Base-by-base conservation (phyloP, 1,140 invertebrate genomes). In the Dufourea novaeangliae region DNA sequence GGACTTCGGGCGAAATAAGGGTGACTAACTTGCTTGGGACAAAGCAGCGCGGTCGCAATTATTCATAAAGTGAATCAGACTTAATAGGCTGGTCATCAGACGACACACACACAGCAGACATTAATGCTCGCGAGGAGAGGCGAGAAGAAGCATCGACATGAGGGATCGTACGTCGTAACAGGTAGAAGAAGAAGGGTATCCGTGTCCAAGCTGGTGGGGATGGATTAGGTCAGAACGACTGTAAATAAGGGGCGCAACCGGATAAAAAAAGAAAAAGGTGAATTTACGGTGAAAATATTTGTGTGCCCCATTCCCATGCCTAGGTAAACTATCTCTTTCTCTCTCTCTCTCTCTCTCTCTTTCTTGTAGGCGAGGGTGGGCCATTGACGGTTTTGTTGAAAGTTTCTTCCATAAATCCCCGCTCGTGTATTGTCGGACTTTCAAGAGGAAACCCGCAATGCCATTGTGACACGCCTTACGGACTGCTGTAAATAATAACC, bases 311-410 rank as follows among this genome's bases (percentile, higher is more conserved):
- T 83, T 86, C 81, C 81, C 82, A 82, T 61, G 83, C 71, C n/a
- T 84, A 80, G 79, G 79, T 84, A 70, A 78, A 83, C 72, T 59
- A 46, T 75, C 52, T 75, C 56, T n/a, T n/a, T n/a, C n/a, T n/a
- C n/a, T n/a, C n/a, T n/a, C n/a, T n/a, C n/a, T n/a, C n/a, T n/a
- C n/a, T n/a, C n/a, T n/a, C n/a, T n/a, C n/a, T n/a, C n/a, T n/a
- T n/a, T n/a, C n/a, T n/a, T n/a, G 74, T 78, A 75, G 81, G 83
- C 76, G 83, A 82, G 79, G 85, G 79, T 87, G 80, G 78, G 62
- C 80, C 89, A 92, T 92, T 92, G 92, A 92, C 88, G 89, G 87
- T 91, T 92, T 89, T 90, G 91, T 91, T 93, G 92, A 92, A 92
- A 92, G 91, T 92, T 92, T 87, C 83, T 72, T 78, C 84, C 90